A percentile compares a stretch with the other conserved stretches of the same genome.
Evolutionary conservation across 2,797 vertebrate species (phyloP).

Genomic region (Paedocypris micromegethes): DNA sequence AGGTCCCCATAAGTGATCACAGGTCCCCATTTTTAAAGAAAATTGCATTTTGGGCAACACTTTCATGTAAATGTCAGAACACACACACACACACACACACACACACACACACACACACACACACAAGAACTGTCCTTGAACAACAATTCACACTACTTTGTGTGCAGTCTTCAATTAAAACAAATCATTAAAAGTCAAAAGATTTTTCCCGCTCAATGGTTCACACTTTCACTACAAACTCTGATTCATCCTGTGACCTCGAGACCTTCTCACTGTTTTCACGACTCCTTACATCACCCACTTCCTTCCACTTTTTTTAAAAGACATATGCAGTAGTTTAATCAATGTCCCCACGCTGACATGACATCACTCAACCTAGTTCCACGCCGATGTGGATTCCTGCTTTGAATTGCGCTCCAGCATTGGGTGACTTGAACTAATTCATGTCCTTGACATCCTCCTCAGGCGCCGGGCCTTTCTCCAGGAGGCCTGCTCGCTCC

Average conservation of each 20-base stretch:
- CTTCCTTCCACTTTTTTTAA: conserved; percentile 1
- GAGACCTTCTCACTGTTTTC: background rate
- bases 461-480: conserved; percentile 23
- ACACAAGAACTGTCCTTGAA: no score
- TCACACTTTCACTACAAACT: background rate
- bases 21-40: no score
- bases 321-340: conserved; percentile 7
- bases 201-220: no score
- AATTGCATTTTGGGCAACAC: no score
- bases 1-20: no score
- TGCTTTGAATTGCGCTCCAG: conserved; percentile 5
- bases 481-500: conserved; percentile 33
- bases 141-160: no score
- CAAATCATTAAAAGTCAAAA: no score
- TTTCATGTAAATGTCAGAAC: no score
- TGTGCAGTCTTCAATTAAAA: no score
- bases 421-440: conserved; percentile 17
- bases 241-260: no score
- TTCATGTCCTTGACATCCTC: conserved; percentile 43
- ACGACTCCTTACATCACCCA: conserved; percentile 12
- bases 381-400: conserved; percentile 15
- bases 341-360: conserved; percentile 22
- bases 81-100: no score
- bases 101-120: no score
- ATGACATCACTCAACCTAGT: conserved; percentile 23